A percentile compares a stretch with the other conserved stretches of the same genome.
Conservation (phyloP, 2,113 vertebrate genomes). For the Arenaria interpres region DNA sequence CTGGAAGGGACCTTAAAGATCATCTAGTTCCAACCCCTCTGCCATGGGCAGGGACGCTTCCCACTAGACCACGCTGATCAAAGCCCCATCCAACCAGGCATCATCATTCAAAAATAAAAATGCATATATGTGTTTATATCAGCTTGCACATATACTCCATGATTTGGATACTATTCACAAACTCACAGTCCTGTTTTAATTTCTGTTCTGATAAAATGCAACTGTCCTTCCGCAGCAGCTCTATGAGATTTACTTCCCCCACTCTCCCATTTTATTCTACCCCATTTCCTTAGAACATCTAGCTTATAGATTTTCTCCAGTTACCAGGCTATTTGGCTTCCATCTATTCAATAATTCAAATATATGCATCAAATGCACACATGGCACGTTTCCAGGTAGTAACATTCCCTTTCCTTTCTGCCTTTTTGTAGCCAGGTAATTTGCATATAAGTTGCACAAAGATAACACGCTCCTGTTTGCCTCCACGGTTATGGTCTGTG, state of each 20-base stretch:
- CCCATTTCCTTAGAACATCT: not conserved
- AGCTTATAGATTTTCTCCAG: not conserved
- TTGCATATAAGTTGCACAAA: not conserved
- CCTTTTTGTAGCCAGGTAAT: not conserved
- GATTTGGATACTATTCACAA: not conserved
- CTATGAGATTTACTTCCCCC: not conserved
- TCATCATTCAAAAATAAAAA: not conserved
- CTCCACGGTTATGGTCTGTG: not conserved
- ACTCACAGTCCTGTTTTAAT: not conserved
- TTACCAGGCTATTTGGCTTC: not conserved
- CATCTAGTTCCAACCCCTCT: too few species aligned
- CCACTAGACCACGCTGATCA: too few species aligned
- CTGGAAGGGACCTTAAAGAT: too few species aligned
- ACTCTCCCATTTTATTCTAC: not conserved
- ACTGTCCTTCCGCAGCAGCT: not conserved
- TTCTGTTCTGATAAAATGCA: not conserved
- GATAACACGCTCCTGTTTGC: not conserved
- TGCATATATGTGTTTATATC: not conserved
- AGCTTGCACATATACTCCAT: not conserved
- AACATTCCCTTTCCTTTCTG: not conserved
- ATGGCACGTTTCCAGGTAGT: not conserved
- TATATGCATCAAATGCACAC: not conserved
- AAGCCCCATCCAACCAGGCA: too few species aligned
- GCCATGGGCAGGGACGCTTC: too few species aligned
- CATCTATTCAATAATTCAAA: not conserved